Conservation (phyloP, 1,140 invertebrate genomes). For the Potamilus streckersoni region DNA sequence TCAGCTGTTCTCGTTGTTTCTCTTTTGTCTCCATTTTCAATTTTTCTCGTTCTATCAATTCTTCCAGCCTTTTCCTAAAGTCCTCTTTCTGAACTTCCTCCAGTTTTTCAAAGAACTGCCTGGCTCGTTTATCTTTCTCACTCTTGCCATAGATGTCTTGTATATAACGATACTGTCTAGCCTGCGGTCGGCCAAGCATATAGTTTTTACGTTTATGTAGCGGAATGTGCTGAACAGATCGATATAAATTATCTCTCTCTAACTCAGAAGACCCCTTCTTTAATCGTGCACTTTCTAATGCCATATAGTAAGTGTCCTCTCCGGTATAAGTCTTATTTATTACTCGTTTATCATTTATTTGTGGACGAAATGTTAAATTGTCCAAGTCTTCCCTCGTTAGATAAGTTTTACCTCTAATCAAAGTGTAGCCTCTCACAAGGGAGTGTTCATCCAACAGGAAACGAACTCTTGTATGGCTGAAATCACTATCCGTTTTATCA, state of each 20-base stretch:
- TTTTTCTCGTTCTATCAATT: conserved; percentile 26
- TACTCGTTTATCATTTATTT: conserved; percentile 13
- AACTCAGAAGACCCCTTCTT: conserved; percentile 5
- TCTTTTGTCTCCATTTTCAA: conserved; percentile 35
- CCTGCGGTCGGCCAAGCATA: conserved; percentile 31
- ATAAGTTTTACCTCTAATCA: too few relatives aligned
- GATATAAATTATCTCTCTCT: conserved; percentile 14
- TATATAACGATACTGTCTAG: conserved; percentile 37
- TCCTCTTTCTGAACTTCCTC: conserved; percentile 35
- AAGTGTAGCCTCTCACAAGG: too few relatives aligned
- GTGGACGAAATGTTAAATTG: conserved; percentile 24
- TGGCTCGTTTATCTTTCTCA: conserved; percentile 33
- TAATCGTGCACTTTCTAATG: background rate
- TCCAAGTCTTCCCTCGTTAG: too few relatives aligned
- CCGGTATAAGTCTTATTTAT: conserved; percentile 30
- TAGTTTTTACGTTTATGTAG: conserved; percentile 18
- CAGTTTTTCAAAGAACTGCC: conserved; percentile 44
- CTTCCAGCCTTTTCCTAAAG: conserved; percentile 32
- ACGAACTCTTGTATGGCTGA: too few relatives aligned
- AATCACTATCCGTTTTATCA: too few relatives aligned
- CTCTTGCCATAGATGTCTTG: conserved; percentile 39
- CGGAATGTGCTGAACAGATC: conserved; percentile 7
- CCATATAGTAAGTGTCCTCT: conserved; percentile 16
- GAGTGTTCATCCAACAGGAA: too few relatives aligned
- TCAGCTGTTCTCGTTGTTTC: conserved; percentile 44